Percentiles rank a stretch among this genome's conserved stretches.
Conservation (phyloP, 2,797 vertebrate genomes). For the Lophius americanus region DNA sequence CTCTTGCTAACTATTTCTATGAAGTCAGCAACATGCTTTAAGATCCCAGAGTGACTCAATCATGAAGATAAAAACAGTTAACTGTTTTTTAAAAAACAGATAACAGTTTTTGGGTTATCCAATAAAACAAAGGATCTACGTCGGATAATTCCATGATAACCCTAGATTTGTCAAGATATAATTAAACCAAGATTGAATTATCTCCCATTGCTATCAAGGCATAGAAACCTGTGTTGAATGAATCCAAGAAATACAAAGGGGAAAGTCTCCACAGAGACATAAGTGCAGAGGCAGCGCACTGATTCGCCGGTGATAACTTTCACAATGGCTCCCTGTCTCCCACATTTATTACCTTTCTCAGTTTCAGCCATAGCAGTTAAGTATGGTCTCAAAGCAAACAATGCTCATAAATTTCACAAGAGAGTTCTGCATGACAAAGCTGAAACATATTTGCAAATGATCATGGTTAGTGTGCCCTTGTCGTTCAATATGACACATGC, state of each 20-base stretch:
- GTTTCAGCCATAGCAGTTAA: slow-evolving; percentile 37
- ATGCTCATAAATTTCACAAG: slow-evolving; percentile 50
- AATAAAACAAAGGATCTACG: too few species aligned
- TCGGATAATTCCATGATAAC: too few species aligned
- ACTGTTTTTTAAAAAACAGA: too few species aligned
- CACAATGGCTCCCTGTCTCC: slow-evolving; percentile 36
- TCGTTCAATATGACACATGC: slow-evolving; percentile 46
- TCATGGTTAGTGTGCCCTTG: slow-evolving; percentile 39
- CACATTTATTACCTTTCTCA: slow-evolving; percentile 58
- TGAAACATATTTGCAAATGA: slow-evolving; percentile 29
- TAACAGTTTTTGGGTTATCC: too few species aligned
- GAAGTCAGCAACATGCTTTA: too few species aligned
- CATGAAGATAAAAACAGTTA: too few species aligned
- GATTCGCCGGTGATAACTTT: slow-evolving; percentile 48
- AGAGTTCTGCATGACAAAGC: slow-evolving; percentile 32
- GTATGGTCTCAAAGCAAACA: slow-evolving; percentile 51
- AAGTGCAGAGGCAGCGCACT: slow-evolving; percentile 18
- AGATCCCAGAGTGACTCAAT: too few species aligned
- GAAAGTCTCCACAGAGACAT: slow-evolving; percentile 13
- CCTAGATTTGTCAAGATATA: too few species aligned
- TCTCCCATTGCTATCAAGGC: not conserved
- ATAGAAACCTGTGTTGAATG: not conserved
- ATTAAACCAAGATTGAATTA: not conserved
- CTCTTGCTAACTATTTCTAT: too few species aligned
- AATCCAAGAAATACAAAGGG: not conserved